Evolutionary conservation across 2,113 vertebrate species (phyloP).

Genomic region (Eulemur rufifrons): DNA sequence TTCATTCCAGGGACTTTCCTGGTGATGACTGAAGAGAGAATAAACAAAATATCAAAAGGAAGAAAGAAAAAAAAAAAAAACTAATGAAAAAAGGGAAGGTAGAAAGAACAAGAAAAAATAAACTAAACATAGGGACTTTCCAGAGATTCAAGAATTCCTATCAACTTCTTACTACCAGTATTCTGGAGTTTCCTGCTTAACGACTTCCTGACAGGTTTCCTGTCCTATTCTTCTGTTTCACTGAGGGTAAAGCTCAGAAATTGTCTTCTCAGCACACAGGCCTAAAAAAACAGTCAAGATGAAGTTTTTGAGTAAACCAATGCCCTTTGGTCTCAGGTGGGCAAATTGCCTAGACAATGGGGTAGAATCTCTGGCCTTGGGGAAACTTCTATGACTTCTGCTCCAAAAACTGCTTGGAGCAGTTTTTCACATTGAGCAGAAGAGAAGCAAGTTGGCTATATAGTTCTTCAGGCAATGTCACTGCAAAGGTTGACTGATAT

Average conservation of each 20-base stretch:
- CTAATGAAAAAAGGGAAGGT: background rate
- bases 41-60: background rate
- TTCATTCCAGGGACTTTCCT: background rate
- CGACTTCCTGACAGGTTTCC: background rate
- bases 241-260: background rate
- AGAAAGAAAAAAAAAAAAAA: fast-evolving
- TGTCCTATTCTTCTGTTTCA: background rate
- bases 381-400: background rate
- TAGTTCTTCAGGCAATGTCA: background rate
- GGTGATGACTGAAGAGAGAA: background rate
- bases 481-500: background rate
- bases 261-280: background rate
- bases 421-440: background rate
- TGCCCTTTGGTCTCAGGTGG: background rate
- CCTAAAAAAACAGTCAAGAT: background rate
- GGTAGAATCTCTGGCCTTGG: background rate
- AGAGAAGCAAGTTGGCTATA: background rate
- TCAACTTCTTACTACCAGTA: background rate
- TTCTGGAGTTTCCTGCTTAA: background rate
- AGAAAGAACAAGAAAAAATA: background rate
- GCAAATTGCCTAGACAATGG: background rate
- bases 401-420: background rate
- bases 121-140: background rate
- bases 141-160: background rate
- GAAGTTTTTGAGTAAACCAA: background rate